A percentile compares a stretch with the other conserved stretches of the same genome.
Conservation (phyloP, 2,113 vertebrate genomes). For the Pelodiscus sinensis region DNA sequence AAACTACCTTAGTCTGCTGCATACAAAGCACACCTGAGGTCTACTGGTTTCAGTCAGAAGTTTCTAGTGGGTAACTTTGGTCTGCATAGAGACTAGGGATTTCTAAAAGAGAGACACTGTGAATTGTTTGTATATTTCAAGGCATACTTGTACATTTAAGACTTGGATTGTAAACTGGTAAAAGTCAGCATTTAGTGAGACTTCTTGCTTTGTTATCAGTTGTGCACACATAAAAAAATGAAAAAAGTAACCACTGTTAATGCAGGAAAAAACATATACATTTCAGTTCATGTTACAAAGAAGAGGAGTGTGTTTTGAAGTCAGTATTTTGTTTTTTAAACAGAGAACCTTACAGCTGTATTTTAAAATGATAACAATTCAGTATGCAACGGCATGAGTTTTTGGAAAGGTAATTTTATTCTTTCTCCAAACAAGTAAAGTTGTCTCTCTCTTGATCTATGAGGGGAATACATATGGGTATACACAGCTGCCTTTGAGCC, state of each 20-base stretch:
- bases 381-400: background rate
- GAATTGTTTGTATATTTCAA: background rate
- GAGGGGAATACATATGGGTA: background rate
- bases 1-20: background rate
- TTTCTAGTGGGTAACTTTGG: background rate
- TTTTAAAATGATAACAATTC: background rate
- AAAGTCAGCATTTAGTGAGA: background rate
- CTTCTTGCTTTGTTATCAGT: background rate
- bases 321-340: background rate
- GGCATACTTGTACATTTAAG: background rate
- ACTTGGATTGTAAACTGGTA: background rate
- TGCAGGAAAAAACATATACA: background rate
- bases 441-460: slow-evolving; percentile 45
- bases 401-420: slow-evolving; percentile 1
- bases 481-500: no score
- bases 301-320: background rate
- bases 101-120: background rate
- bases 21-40: background rate
- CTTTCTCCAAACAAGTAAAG: slow-evolving; percentile 49
- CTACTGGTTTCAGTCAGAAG: background rate
- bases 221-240: background rate
- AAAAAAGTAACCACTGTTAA: background rate
- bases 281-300: background rate
- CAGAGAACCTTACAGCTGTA: background rate
- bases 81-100: background rate